These are phyloP conservation scores for Parapristionchus giblindavisi DNA, from an alignment of 2,888 invertebrate species.

Conservation along the genomic window DNA sequence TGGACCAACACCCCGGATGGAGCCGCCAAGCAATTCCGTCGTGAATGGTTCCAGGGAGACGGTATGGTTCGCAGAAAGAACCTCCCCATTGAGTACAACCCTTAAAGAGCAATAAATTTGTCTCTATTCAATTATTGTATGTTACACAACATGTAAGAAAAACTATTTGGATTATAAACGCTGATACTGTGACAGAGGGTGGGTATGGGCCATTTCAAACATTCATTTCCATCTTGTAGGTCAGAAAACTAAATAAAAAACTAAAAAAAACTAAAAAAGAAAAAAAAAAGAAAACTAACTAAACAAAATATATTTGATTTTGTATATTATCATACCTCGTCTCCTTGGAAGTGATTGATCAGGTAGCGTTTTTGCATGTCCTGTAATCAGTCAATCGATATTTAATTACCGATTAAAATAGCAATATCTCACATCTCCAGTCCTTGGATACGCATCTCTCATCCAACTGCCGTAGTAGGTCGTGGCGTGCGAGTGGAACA, in stretches of 20 bases:
- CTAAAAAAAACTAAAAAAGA: too few relatives aligned
- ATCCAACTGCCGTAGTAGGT: constrained; percentile 72
- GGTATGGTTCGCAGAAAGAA: constrained; percentile 55
- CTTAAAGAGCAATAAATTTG: too few relatives aligned
- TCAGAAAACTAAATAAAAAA: too few relatives aligned
- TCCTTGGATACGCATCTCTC: constrained; percentile 70
- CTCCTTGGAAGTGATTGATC: constrained; percentile 71
- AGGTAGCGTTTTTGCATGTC: constrained; percentile 67
- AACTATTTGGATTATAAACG: too few relatives aligned
- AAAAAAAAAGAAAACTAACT: too few relatives aligned
- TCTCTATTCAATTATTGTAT: too few relatives aligned
- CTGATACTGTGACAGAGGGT: too few relatives aligned
- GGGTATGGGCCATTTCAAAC: too few relatives aligned
- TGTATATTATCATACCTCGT: constrained; percentile 43
- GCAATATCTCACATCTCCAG: constrained; percentile 55
- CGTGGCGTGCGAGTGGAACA: constrained; percentile 71
- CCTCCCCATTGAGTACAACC: constrained; percentile 47
- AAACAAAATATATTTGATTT: neutral
- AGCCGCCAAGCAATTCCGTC: constrained; percentile 50
- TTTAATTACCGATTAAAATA: neutral
- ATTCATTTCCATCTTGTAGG: too few relatives aligned
- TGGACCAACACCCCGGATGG: constrained; percentile 36
- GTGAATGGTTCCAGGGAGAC: constrained; percentile 58
- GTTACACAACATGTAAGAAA: too few relatives aligned
- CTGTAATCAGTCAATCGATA: constrained; percentile 32